phyloP scores from a whole-genome alignment of 2,888 invertebrate genomes.

The Diarsia rubi region DNA sequence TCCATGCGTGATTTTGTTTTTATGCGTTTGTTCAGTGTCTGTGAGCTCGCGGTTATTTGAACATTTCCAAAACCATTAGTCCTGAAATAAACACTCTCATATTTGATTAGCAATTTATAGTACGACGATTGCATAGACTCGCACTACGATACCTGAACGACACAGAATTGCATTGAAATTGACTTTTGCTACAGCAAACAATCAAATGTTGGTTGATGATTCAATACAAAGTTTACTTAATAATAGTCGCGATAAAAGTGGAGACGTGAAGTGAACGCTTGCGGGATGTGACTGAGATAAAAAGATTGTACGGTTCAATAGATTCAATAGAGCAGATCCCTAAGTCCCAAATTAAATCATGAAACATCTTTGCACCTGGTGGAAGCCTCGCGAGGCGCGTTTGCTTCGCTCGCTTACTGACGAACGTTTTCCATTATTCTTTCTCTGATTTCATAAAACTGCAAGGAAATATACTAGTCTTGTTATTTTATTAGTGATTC shows the following conservation, averaged over 20 bases:
- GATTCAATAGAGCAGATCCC: constrained; percentile 89
- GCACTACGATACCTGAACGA: constrained; percentile 14
- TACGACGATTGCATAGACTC: constrained; percentile 35
- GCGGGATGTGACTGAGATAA: constrained; percentile 78
- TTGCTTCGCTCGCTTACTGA: constrained; percentile 79
- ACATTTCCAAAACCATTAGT: constrained; percentile 83
- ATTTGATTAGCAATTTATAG: constrained; percentile 76
- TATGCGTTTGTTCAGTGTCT: constrained; percentile 87
- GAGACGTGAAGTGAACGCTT: constrained; percentile 74
- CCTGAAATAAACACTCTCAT: constrained; percentile 81
- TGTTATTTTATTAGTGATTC: constrained; percentile 56
- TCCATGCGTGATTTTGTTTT: constrained; percentile 89
- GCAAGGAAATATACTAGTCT: constrained; percentile 54
- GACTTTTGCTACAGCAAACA: constrained; percentile 48
- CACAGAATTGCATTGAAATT: constrained; percentile 27
- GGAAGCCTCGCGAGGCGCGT: constrained; percentile 80
- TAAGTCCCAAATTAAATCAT: constrained; percentile 91
- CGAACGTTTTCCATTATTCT: constrained; percentile 84
- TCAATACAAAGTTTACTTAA: constrained; percentile 62
- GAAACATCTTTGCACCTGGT: constrained; percentile 89
- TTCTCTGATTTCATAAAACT: constrained; percentile 77
- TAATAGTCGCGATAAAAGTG: constrained; percentile 66
- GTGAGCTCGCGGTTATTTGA: constrained; percentile 85
- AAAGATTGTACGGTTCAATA: constrained; percentile 88
- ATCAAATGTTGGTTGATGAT: constrained; percentile 54